Percentiles rank a stretch among this genome's conserved stretches.
phyloP scores from a whole-genome alignment of 2,113 vertebrate genomes.

The Muscicapa adusta region DNA sequence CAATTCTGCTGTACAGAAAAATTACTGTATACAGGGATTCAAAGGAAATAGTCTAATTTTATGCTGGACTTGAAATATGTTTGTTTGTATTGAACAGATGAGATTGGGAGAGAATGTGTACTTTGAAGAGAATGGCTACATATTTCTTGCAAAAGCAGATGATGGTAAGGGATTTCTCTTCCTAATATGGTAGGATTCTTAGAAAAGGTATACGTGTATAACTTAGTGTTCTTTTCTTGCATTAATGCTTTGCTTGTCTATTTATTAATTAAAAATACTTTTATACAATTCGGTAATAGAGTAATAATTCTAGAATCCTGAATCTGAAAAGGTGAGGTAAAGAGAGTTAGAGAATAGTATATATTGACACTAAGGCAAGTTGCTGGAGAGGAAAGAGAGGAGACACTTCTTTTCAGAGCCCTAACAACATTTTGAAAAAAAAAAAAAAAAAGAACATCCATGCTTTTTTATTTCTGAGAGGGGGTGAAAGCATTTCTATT shows the following conservation, averaged over 20 bases:
- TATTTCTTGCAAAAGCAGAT: constrained; percentile 77
- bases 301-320: background rate
- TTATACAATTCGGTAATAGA: background rate
- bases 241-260: background rate
- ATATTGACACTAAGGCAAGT: background rate
- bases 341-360: background rate
- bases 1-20: background rate
- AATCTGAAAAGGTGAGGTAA: background rate
- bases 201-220: background rate
- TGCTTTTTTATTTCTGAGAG: background rate
- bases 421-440: background rate
- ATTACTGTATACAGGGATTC: background rate
- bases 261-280: background rate
- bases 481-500: background rate
- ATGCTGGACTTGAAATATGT: background rate
- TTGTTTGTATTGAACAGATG: constrained; percentile 72
- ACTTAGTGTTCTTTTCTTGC: background rate
- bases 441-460: background rate
- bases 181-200: background rate
- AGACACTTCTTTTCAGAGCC: background rate
- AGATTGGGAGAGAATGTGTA: constrained; percentile 80
- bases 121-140: constrained; percentile 79
- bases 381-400: background rate
- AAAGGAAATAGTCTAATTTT: background rate
- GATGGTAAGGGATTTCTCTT: constrained; percentile 72